Evolutionary conservation across 1,140 invertebrate species (phyloP).

Genomic region (Sitophilus oryzae): DNA sequence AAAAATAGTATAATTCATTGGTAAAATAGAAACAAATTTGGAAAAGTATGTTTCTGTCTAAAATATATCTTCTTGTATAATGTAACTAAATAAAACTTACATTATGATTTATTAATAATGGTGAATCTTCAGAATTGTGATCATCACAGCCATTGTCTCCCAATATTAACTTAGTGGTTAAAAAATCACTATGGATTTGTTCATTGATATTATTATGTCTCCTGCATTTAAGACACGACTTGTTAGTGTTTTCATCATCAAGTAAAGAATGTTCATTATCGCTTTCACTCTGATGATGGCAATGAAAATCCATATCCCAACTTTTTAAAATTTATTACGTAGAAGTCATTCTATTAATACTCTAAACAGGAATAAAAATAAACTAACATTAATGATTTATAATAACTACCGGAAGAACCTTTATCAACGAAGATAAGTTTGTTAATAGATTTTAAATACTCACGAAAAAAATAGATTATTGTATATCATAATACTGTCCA

Average conservation of each 20-base stretch:
- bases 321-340: not conserved
- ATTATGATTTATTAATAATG: conserved; percentile 34
- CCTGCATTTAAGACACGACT: conserved; percentile 19
- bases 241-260: conserved; percentile 27
- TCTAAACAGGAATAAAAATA: not conserved
- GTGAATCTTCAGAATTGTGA: conserved; percentile 33
- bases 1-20: too few relatives aligned
- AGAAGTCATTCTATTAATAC: not conserved
- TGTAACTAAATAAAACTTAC: too few relatives aligned
- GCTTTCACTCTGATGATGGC: conserved; percentile 12
- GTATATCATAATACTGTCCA: too few relatives aligned
- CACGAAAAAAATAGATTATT: too few relatives aligned
- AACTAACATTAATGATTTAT: too few relatives aligned
- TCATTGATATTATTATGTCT: conserved; percentile 10
- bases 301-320: conserved; percentile 10
- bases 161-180: conserved; percentile 5
- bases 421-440: not conserved
- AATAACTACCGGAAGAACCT: not conserved
- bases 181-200: conserved; percentile 4
- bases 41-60: too few relatives aligned
- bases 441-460: too few relatives aligned
- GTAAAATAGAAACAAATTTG: too few relatives aligned
- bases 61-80: too few relatives aligned
- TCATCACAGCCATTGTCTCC: conserved; percentile 19
- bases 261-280: conserved; percentile 25